Base-by-base conservation (phyloP, 2,888 invertebrate genomes). In the Polyommatus icarus region DNA sequence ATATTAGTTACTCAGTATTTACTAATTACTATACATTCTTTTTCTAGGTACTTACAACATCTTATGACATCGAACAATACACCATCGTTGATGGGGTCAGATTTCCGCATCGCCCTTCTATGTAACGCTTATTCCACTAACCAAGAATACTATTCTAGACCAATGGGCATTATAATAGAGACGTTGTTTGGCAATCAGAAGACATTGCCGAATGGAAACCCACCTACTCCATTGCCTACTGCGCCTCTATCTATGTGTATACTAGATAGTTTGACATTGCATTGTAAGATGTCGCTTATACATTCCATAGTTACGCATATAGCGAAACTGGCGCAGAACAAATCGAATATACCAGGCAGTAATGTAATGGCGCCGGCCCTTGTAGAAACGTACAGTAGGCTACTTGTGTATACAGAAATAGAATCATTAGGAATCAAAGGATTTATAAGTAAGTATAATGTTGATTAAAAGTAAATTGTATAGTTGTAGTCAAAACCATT, bases 71-170 rank as follows among this genome's bases (percentile, higher is more conserved):
- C 97, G 3, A 97, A 95, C 84, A 96, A 95, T 82, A 94, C 95
- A 24, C 96, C 96, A 54, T 94, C 96, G 15, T 90, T 97, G 79
- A 97, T 97, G 96, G 97, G 97, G 0, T 96, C 97, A 57, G 99
- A 99, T 90, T 99, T 97, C 88, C 96, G 98, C 79, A 98, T 99
- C 82, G 97, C 99, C 0, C 94, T 99, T 50, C 95, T 99, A 0
- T 99, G 99, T 89, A 99, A 99, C 92, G 99, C 99, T 0, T 99
- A 98, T 86, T 98, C 98, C 1, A 99, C 99, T 0, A 98, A 98
- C 90, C 97, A 97, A 85, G 98, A 99, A 83, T 97, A 96, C 87
- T 98, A 98, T 87, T 96, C 97, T 12, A 95, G 98, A 78, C 99
- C 98, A 0, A 98, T 99, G 98, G 97, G 97, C 4, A 97, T 98